Evolutionary conservation across 1,140 invertebrate genomes (phyloP).

Genomic region (Phortica variegata): DNA sequence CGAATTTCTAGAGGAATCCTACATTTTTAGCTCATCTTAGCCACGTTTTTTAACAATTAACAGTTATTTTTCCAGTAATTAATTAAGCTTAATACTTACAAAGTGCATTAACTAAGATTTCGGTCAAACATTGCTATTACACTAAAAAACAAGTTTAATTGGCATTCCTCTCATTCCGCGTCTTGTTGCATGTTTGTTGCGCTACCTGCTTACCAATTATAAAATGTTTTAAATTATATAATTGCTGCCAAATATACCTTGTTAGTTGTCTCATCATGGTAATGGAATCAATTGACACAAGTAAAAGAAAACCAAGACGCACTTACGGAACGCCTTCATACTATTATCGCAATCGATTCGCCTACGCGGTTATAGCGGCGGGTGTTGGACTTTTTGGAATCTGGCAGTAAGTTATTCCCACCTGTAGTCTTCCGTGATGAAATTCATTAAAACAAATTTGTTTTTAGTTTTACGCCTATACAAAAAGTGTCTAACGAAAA

Average conservation of each 20-base stretch:
- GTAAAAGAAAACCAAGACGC: conserved; percentile 48
- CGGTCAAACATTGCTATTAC: no score
- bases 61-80: no score
- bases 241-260: conserved; percentile 8
- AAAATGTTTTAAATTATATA: conserved; percentile 48
- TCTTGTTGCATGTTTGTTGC: conserved; percentile 13
- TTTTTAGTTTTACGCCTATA: conserved; percentile 33
- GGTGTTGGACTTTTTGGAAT: conserved; percentile 33
- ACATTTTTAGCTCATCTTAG: no score
- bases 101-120: no score
- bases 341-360: conserved; percentile 45
- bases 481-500: conserved; percentile 35
- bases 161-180: background rate
- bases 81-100: no score
- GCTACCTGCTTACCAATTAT: conserved; percentile 4
- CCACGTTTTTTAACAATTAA: no score
- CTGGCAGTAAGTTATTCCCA: conserved; percentile 28
- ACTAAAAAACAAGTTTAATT: no score
- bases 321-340: conserved; percentile 48
- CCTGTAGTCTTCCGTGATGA: background rate
- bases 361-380: conserved; percentile 31
- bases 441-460: background rate
- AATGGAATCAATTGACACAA: conserved; percentile 44
- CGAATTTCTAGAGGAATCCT: no score
- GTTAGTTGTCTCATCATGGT: conserved; percentile 17